Conservation (phyloP, 2,888 invertebrate genomes). For the Lepidocyrtoides sp. region DNA sequence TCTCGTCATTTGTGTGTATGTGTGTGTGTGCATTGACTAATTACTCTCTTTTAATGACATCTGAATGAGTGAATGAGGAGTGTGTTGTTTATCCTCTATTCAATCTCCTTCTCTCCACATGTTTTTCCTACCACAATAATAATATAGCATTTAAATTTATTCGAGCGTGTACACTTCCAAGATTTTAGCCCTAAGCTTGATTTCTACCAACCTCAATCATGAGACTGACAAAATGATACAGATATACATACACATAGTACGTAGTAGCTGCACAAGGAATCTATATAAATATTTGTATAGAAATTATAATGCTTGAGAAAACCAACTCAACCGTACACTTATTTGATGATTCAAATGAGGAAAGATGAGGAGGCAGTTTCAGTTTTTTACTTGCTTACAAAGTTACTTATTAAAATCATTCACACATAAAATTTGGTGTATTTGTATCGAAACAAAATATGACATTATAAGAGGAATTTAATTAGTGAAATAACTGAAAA, state of each 20-base stretch:
- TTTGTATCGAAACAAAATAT: not conserved
- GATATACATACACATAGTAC: too few species aligned
- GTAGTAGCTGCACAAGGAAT: too few species aligned
- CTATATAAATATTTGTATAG: too few species aligned
- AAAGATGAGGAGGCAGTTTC: not conserved
- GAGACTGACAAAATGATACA: too few species aligned
- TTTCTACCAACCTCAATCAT: conserved; percentile 9
- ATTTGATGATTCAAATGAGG: not conserved
- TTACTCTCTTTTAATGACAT: conserved; percentile 44
- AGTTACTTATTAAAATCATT: conserved; percentile 6
- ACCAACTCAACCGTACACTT: not conserved
- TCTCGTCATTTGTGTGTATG: not conserved
- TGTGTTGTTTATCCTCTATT: conserved; percentile 34
- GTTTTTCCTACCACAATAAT: not conserved
- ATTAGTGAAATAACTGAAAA: conserved; percentile 62
- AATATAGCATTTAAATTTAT: conserved; percentile 35
- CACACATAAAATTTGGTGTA: not conserved
- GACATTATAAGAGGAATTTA: conserved; percentile 49
- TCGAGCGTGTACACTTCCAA: conserved; percentile 17
- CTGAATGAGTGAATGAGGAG: conserved; percentile 23
- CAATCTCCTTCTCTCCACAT: not conserved
- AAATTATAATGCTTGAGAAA: not conserved
- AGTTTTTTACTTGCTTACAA: too few species aligned
- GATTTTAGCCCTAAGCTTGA: conserved; percentile 27
- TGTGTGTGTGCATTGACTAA: conserved; percentile 36